Evolutionary conservation across 2,888 invertebrate species (phyloP).

Genomic region (Drosophila rubida): DNA sequence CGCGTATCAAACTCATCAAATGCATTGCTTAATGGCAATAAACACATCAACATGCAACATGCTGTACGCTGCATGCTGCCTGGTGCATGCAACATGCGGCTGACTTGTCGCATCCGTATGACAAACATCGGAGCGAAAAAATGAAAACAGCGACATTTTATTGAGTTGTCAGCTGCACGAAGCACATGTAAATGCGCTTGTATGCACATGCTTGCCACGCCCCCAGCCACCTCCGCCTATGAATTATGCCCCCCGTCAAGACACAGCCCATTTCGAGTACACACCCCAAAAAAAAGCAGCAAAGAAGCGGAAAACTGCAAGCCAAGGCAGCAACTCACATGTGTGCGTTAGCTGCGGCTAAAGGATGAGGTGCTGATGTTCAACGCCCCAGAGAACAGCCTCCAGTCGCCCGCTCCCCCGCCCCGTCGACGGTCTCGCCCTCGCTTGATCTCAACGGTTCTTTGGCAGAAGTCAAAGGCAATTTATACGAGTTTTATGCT

Average conservation of each 20-base stretch:
- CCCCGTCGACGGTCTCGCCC: not conserved
- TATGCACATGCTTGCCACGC: constrained; percentile 52
- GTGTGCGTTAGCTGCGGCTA: constrained; percentile 20
- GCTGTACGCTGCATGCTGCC: too few species aligned
- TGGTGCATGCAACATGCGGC: constrained; percentile 37
- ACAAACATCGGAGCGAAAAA: constrained; percentile 63
- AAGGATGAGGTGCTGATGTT: constrained; percentile 76
- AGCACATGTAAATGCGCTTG: constrained; percentile 52
- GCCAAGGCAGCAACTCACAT: constrained; percentile 24
- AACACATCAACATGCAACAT: constrained; percentile 68
- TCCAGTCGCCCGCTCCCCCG: constrained; percentile 3
- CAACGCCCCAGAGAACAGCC: constrained; percentile 64
- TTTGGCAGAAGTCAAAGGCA: constrained; percentile 65
- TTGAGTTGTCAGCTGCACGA: constrained; percentile 75
- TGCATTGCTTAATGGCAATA: constrained; percentile 62
- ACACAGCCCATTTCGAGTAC: constrained; percentile 31
- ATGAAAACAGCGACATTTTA: constrained; percentile 74
- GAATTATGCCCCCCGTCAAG: constrained; percentile 20
- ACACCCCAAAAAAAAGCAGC: constrained; percentile 71
- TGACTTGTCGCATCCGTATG: constrained; percentile 59
- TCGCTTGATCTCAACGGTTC: constrained; percentile 21
- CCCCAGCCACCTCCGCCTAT: constrained; percentile 37
- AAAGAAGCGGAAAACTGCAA: not conserved
- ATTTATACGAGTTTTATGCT: constrained; percentile 54
- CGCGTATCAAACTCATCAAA: constrained; percentile 45